A percentile compares a stretch with the other conserved stretches of the same genome.
These are phyloP conservation scores for Agrotis ipsilon DNA, from an alignment of 2,888 invertebrate genomes.

Conservation along the genomic window DNA sequence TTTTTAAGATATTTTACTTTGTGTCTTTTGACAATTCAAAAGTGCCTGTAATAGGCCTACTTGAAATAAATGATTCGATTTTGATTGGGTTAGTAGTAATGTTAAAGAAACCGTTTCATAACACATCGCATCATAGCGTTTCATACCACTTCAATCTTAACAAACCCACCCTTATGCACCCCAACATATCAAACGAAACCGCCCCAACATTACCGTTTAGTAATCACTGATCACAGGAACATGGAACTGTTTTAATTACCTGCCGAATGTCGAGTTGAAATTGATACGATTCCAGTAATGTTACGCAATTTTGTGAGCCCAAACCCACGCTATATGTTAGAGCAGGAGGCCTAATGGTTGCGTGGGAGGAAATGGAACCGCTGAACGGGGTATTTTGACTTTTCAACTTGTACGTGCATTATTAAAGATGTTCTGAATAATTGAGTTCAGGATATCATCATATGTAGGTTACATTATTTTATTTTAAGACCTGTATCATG, in stretches of 20 bases:
- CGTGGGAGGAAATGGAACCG: conserved; percentile 20
- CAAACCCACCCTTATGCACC: neutral
- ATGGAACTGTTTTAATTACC: conserved; percentile 78
- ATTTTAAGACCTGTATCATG: too few species aligned
- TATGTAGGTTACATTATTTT: too few species aligned
- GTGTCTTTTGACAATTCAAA: too few species aligned
- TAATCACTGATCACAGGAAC: conserved; percentile 70
- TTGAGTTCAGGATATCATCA: too few species aligned
- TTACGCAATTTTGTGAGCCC: conserved; percentile 70
- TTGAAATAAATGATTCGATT: too few species aligned
- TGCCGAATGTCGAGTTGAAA: conserved; percentile 75
- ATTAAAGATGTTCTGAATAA: too few species aligned
- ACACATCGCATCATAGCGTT: too few species aligned
- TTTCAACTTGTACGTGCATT: neutral
- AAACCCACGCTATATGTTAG: conserved; percentile 20
- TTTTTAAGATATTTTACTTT: too few species aligned
- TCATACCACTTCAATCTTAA: neutral
- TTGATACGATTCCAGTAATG: conserved; percentile 78
- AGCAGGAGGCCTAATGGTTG: conserved; percentile 10
- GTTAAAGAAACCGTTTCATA: neutral
- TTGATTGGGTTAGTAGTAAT: too few species aligned
- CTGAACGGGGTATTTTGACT: conserved; percentile 9
- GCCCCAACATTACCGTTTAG: conserved; percentile 68
- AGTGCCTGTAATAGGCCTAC: too few species aligned
- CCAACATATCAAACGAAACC: conserved; percentile 37